These are phyloP conservation scores for Lipophrys pholis DNA, from an alignment of 2,113 vertebrate species.

Conservation along the genomic window DNA sequence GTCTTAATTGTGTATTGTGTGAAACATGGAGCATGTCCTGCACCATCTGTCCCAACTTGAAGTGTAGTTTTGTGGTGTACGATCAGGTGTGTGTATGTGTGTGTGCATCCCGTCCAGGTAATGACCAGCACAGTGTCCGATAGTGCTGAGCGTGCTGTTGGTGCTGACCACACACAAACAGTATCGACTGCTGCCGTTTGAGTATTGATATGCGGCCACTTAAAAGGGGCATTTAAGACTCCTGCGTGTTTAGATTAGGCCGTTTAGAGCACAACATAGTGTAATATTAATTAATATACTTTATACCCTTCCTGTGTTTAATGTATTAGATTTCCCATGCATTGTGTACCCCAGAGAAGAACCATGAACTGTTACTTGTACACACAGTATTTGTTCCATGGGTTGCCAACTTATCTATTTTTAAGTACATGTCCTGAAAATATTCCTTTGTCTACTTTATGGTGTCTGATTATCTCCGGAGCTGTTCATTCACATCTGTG, in stretches of 20 bases:
- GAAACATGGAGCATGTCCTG: no score
- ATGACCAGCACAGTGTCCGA: slow-evolving; percentile 29
- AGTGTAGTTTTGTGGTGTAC: neutral
- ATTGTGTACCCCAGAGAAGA: neutral
- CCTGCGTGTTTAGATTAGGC: slow-evolving; percentile 41
- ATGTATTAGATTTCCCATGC: neutral
- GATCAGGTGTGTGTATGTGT: neutral
- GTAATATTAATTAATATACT: neutral
- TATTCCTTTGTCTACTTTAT: no score
- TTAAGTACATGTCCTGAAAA: no score
- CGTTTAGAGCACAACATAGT: neutral
- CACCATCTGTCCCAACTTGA: neutral
- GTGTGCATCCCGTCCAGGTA: neutral
- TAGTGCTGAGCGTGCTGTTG: slow-evolving; percentile 41
- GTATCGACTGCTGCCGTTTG: slow-evolving; percentile 52
- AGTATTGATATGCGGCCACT: slow-evolving; percentile 61
- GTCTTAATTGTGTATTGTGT: no score
- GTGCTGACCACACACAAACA: slow-evolving; percentile 52
- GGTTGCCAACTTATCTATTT: no score
- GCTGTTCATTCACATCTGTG: no score
- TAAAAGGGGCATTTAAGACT: slow-evolving; percentile 23
- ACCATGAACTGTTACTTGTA: neutral
- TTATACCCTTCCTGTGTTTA: neutral
- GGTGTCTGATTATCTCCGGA: no score
- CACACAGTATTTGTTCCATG: neutral